phyloP scores from a whole-genome alignment of 2,888 invertebrate species.

The Spilarctia lutea region DNA sequence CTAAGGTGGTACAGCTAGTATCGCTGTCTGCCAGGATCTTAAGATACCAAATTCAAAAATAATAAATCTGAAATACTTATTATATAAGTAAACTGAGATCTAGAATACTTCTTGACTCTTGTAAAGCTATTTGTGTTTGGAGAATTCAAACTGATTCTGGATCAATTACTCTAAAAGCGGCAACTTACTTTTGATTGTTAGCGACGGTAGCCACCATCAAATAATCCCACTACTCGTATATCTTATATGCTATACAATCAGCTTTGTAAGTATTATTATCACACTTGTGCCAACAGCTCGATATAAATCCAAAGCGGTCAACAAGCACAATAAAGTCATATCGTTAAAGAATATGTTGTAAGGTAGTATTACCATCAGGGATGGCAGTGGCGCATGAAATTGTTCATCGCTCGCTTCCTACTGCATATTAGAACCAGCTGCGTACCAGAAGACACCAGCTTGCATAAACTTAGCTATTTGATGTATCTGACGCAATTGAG shows the following conservation, averaged over 20 bases:
- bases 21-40: not conserved
- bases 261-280: not conserved
- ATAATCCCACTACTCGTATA: no score
- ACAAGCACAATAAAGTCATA: constrained; percentile 35
- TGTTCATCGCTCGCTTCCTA: constrained; percentile 41
- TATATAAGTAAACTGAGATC: no score
- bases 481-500: not conserved
- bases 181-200: no score
- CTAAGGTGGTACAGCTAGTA: not conserved
- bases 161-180: no score
- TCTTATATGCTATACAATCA: not conserved
- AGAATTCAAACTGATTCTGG: no score
- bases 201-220: no score
- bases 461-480: not conserved
- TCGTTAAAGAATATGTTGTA: constrained; percentile 43
- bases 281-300: constrained; percentile 12
- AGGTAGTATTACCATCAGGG: constrained; percentile 42
- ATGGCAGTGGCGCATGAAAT: constrained; percentile 47
- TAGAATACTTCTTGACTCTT: no score
- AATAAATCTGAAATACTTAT: no score
- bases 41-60: no score
- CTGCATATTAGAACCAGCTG: not conserved
- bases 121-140: no score
- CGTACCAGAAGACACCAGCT: not conserved
- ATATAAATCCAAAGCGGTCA: constrained; percentile 13